A percentile compares a stretch with the other conserved stretches of the same genome.
Conservation (phyloP, 2,113 vertebrate species). For the Murina feae region DNA sequence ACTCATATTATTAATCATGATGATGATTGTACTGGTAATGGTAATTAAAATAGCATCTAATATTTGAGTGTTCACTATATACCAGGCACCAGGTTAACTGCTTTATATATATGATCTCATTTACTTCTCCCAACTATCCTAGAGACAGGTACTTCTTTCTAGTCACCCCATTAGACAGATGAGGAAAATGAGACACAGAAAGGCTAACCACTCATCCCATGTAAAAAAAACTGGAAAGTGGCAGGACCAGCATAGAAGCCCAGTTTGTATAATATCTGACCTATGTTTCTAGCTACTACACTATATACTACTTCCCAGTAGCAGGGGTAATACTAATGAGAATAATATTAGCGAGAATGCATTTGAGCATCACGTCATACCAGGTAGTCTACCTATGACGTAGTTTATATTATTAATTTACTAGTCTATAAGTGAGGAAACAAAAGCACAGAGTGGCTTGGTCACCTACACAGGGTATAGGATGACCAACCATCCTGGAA, state of each 20-base stretch:
- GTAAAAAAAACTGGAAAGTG: background rate
- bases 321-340: background rate
- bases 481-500: background rate
- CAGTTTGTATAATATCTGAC: background rate
- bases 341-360: background rate
- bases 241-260: background rate
- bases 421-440: background rate
- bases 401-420: background rate
- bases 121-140: background rate
- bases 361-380: background rate
- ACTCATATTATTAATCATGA: background rate
- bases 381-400: background rate
- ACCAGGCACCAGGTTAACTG: background rate
- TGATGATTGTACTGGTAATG: background rate
- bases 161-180: background rate
- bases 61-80: background rate
- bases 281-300: background rate
- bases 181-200: background rate
- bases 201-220: background rate
- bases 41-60: background rate
- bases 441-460: background rate
- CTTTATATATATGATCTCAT: background rate
- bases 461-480: background rate
- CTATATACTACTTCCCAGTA: background rate
- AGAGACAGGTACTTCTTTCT: background rate